phyloP scores from a whole-genome alignment of 2,888 invertebrate species.

The Phyto melanocephala region DNA sequence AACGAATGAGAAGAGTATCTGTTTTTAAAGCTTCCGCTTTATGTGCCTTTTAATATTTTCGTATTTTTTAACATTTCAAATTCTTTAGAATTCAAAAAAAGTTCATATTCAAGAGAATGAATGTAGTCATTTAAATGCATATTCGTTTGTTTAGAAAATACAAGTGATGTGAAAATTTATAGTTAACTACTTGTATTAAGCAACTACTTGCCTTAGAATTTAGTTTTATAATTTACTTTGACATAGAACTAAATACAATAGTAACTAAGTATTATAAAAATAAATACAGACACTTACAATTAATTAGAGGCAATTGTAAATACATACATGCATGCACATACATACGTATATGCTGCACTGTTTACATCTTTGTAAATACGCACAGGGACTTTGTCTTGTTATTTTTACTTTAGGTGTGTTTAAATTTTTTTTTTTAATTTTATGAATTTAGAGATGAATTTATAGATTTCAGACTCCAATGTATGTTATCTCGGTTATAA shows the following conservation, averaged over 20 bases:
- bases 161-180: slow-evolving; percentile 36
- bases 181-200: neutral
- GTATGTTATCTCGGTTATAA: too few relatives aligned
- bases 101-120: neutral
- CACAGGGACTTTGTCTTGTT: too few relatives aligned
- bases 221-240: neutral
- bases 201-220: neutral
- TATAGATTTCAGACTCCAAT: too few relatives aligned
- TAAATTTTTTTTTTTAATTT: too few relatives aligned
- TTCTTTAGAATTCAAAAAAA: slow-evolving; percentile 33
- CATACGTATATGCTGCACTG: too few relatives aligned
- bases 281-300: too few relatives aligned
- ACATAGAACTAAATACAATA: slow-evolving; percentile 19
- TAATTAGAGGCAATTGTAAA: too few relatives aligned
- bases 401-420: too few relatives aligned
- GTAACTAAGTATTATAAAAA: too few relatives aligned
- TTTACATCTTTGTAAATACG: too few relatives aligned
- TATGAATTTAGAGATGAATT: too few relatives aligned
- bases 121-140: neutral
- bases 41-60: neutral
- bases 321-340: too few relatives aligned
- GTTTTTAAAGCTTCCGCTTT: slow-evolving; percentile 28
- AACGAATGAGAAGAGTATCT: neutral
- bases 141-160: neutral
- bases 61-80: slow-evolving; percentile 38